phyloP scores from a whole-genome alignment of 2,888 invertebrate genomes.

The Helobdella robusta region DNA sequence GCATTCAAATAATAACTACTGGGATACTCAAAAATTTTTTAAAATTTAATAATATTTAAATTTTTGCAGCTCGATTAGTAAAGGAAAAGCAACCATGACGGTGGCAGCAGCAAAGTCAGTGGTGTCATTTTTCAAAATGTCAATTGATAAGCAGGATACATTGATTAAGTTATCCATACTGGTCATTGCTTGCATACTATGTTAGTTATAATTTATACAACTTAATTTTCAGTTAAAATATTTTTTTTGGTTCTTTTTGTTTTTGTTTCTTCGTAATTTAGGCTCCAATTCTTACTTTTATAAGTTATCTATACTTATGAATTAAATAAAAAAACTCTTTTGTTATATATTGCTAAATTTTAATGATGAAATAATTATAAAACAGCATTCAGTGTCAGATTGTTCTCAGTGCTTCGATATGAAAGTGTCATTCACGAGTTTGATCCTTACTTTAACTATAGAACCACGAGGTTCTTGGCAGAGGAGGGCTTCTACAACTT shows the following conservation, averaged over 20 bases:
- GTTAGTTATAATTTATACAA: no score
- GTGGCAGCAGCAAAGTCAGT: conserved; percentile 20
- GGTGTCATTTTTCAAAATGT: conserved; percentile 42
- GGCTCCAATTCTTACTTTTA: background rate
- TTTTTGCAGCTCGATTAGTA: no score
- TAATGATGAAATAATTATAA: background rate
- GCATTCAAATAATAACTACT: no score
- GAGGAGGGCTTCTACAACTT: conserved; percentile 98
- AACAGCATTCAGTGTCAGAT: conserved; percentile 56
- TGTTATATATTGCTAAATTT: background rate
- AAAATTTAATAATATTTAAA: no score
- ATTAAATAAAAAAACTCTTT: background rate
- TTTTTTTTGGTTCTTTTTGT: no score
- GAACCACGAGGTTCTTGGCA: conserved; percentile 94
- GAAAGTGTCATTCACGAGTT: conserved; percentile 99
- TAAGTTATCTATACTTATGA: background rate
- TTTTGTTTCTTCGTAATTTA: no score
- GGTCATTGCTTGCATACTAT: conserved; percentile 78
- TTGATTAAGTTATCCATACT: conserved; percentile 75
- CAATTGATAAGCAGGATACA: conserved; percentile 70
- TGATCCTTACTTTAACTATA: conserved; percentile 82
- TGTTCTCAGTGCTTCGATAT: conserved; percentile 96
- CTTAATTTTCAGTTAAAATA: no score
- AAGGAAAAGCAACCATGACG: no score
- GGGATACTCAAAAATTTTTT: no score